A percentile compares a stretch with the other conserved stretches of the same genome.
Conservation (phyloP, 2,888 invertebrate genomes). For the Quadroppia sp. region DNA sequence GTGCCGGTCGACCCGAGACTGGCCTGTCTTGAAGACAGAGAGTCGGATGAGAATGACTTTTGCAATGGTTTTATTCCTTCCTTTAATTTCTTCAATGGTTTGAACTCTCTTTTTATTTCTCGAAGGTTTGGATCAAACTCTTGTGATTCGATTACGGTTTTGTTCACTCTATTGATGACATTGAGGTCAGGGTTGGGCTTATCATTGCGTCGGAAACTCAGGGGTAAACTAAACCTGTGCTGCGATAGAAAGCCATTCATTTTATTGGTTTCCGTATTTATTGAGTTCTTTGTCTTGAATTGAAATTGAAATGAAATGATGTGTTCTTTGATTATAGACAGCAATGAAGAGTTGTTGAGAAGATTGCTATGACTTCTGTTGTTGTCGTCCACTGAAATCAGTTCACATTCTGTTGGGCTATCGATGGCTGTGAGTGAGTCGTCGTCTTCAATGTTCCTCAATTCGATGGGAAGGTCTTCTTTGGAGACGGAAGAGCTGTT, state of each 20-base stretch:
- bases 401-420: neutral
- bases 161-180: neutral
- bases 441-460: slow-evolving; percentile 66
- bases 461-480: slow-evolving; percentile 80
- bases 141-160: slow-evolving; percentile 5
- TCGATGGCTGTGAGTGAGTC: slow-evolving; percentile 20
- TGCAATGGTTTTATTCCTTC: slow-evolving; percentile 19
- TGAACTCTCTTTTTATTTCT: neutral
- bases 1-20: slow-evolving; percentile 36
- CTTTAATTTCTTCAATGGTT: neutral
- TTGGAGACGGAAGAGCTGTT: slow-evolving; percentile 53
- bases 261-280: slow-evolving; percentile 17
- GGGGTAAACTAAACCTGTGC: slow-evolving; percentile 42
- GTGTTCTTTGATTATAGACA: slow-evolving; percentile 41
- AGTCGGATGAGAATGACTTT: slow-evolving; percentile 42
- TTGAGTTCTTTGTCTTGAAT: slow-evolving; percentile 23
- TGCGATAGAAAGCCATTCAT: slow-evolving; percentile 24
- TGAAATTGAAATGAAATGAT: slow-evolving; percentile 31
- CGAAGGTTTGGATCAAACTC: neutral
- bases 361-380: slow-evolving; percentile 16
- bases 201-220: slow-evolving; percentile 23
- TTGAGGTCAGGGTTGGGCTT: neutral
- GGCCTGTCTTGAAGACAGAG: slow-evolving; percentile 35
- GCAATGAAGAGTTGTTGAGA: slow-evolving; percentile 34
- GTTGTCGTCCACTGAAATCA: neutral